Base-by-base conservation (phyloP, 2,797 vertebrate species). In the Triplophysa yarkandensis region DNA sequence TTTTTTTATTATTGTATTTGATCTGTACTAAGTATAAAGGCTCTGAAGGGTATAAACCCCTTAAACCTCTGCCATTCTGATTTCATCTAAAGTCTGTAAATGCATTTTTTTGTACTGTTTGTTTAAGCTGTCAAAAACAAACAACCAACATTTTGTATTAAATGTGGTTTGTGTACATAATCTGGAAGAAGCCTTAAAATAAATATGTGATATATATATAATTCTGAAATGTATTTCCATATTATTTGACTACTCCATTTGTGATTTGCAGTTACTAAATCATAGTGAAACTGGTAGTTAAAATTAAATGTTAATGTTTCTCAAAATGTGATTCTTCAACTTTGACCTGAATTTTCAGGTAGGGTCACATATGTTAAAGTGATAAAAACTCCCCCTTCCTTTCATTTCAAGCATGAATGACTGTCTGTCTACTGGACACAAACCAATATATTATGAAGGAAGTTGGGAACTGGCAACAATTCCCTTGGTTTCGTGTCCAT, bases 111-210 rank as follows among this genome's bases (percentile, higher is more conserved):
- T 46, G 2, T 17, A 19, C 21, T 71, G 11, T 69, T 66, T 11
- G 61, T 79, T 58, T 61, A 8, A 48, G 36, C 39, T 23, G 46
- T 62, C 19, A 50, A 41, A 48, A 10, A 25, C 14, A 43, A 41
- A 44, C 0, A 25, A 17, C 3, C 36, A 19, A 46, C 6, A 4
- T 41, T 32, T 25, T 50, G 23, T 16, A 54, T 60, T 30, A 23
- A 74, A 61, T 67, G 13, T 48, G 11, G 1, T 72, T 68, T 71
- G 4, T n/a, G 1, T 50, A 55, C 60, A 1, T 3, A 27, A 62
- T 71, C 77, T 76, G 55, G 46, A 79, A 77, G 71, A 2, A 61
- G 10, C 21, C 14, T 48, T 27, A 79, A 60, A 87, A 79, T 77
- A 72, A 76, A 84, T 68, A 60, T 21, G 58, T 41, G 46, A 68